These are phyloP conservation scores for Macropodus opercularis DNA, from an alignment of 2,797 vertebrate species.

Conservation along the genomic window DNA sequence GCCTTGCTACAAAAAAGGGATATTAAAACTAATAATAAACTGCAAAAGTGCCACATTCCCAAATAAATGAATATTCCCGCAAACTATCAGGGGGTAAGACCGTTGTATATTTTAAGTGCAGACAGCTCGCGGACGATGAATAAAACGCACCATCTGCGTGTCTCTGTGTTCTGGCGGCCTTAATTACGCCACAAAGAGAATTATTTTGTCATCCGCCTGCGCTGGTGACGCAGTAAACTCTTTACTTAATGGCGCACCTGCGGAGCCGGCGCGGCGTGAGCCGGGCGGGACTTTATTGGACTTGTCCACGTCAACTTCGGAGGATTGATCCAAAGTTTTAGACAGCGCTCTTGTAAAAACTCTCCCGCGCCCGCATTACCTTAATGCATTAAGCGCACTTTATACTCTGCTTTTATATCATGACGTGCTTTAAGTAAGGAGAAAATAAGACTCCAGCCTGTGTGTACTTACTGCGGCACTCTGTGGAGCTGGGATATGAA, in stretches of 20 bases:
- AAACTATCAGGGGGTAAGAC: constrained; percentile 18
- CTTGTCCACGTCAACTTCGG: constrained; percentile 61
- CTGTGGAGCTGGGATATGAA: constrained; percentile 64
- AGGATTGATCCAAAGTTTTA: constrained; percentile 73
- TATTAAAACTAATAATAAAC: constrained; percentile 10
- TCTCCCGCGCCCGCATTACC: constrained; percentile 67
- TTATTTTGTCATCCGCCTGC: constrained; percentile 70
- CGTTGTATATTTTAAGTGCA: constrained; percentile 7
- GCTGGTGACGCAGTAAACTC: constrained; percentile 50
- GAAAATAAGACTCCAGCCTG: constrained; percentile 60
- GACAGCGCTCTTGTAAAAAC: constrained; percentile 74
- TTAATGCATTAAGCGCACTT: constrained; percentile 80
- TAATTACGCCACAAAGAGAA: constrained; percentile 60
- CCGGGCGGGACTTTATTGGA: constrained; percentile 70
- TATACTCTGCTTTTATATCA: constrained; percentile 71
- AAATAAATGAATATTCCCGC: constrained; percentile 5
- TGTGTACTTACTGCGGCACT: constrained; percentile 52
- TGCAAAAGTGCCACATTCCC: neutral
- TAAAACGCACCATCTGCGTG: constrained; percentile 39
- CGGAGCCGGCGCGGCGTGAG: constrained; percentile 54
- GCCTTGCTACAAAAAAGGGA: constrained; percentile 14
- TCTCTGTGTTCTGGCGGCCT: constrained; percentile 34
- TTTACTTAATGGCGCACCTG: constrained; percentile 69
- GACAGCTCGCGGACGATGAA: constrained; percentile 8
- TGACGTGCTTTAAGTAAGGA: constrained; percentile 59